phyloP scores from a whole-genome alignment of 2,113 vertebrate genomes.

The Junco hyemalis region DNA sequence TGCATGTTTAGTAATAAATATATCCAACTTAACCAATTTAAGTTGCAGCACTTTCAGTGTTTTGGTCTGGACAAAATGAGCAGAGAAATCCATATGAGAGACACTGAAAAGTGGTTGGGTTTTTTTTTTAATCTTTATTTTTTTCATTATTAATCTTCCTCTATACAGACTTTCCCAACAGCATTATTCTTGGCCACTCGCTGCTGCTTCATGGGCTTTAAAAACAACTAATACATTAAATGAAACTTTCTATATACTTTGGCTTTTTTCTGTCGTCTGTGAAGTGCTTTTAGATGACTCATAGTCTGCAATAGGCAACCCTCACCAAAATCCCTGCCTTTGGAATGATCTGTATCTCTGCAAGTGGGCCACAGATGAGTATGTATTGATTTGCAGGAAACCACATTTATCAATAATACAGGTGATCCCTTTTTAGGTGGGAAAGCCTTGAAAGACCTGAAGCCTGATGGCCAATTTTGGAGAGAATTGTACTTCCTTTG shows the following conservation, averaged over 20 bases:
- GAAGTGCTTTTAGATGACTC: background rate
- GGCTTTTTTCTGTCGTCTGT: background rate
- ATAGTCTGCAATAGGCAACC: background rate
- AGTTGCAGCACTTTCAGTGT: background rate
- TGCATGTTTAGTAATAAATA: background rate
- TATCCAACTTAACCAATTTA: background rate
- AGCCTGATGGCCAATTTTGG: background rate
- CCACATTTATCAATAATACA: background rate
- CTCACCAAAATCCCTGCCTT: background rate
- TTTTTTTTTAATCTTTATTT: rapidly evolving
- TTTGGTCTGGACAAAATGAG: background rate
- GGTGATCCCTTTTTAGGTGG: background rate
- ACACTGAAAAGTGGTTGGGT: background rate
- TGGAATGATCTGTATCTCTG: background rate
- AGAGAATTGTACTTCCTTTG: background rate
- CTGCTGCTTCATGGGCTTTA: background rate
- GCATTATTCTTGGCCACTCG: background rate
- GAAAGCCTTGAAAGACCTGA: background rate
- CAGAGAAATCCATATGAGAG: background rate
- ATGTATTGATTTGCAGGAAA: background rate
- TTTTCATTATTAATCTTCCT: background rate
- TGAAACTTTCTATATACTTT: background rate
- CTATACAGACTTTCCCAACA: background rate
- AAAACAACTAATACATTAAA: background rate
- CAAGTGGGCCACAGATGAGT: background rate